A percentile compares a stretch with the other conserved stretches of the same genome.
Evolutionary conservation across 2,888 invertebrate genomes (phyloP).

Genomic region (Tanytarsus gracilentus): DNA sequence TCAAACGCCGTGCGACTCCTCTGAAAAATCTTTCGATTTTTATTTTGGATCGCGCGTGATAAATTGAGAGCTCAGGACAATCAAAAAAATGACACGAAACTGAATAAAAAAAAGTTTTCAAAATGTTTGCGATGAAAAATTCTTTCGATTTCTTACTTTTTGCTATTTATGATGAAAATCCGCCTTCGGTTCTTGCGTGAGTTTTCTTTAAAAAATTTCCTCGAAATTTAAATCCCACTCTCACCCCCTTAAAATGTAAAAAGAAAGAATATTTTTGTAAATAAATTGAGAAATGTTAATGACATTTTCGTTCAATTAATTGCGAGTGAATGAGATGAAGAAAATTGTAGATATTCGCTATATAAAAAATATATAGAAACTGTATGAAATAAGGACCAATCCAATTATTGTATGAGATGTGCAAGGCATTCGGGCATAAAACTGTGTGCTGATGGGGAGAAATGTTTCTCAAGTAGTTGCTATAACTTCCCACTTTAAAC

Average conservation of each 20-base stretch:
- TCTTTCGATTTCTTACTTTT: background rate
- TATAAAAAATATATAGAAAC: background rate
- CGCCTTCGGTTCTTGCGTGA: background rate
- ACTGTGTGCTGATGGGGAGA: background rate
- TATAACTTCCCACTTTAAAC: too few species aligned
- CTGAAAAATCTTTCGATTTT: too few species aligned
- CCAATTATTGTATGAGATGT: conserved; percentile 9
- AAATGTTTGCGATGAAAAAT: background rate
- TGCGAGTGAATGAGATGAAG: background rate
- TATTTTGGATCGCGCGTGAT: conserved; percentile 2
- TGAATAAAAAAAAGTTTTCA: background rate
- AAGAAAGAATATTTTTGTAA: too few species aligned
- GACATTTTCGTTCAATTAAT: too few species aligned
- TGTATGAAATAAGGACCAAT: conserved; percentile 17
- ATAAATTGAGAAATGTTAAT: too few species aligned
- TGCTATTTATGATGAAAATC: too few species aligned
- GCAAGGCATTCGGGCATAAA: background rate
- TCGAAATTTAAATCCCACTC: too few species aligned
- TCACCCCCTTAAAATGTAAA: background rate
- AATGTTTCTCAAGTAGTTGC: too few species aligned
- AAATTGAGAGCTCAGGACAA: conserved; percentile 18
- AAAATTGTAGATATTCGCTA: background rate
- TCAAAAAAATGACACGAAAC: conserved; percentile 3
- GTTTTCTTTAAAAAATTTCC: background rate
- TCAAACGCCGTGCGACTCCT: background rate